Conservation (phyloP, 2,888 invertebrate species). For the Cosmia pyralina region DNA sequence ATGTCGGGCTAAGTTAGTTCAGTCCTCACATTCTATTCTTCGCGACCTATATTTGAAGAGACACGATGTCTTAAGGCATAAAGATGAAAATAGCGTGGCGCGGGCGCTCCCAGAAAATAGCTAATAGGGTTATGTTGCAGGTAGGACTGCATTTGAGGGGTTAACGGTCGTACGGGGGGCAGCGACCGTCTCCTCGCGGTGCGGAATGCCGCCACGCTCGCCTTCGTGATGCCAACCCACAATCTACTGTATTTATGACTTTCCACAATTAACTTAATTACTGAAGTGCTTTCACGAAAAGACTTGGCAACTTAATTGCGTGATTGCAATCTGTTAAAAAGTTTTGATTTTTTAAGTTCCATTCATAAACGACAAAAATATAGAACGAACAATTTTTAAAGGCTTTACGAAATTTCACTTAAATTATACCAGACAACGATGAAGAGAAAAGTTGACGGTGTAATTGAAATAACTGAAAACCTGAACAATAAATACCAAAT, state of each 20-base stretch:
- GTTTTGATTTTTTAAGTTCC: neutral
- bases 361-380: neutral
- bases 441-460: neutral
- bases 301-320: conserved; percentile 9
- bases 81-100: conserved; percentile 47
- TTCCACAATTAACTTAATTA: conserved; percentile 37
- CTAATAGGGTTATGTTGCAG: conserved; percentile 58
- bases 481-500: neutral
- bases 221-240: conserved; percentile 35
- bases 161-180: conserved; percentile 60
- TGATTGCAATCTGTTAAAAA: neutral
- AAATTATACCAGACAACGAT: neutral
- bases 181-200: conserved; percentile 41
- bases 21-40: conserved; percentile 37
- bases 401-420: too few species aligned
- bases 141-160: conserved; percentile 60
- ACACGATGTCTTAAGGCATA: conserved; percentile 38
- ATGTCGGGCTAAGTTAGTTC: conserved; percentile 16
- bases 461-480: neutral
- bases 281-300: conserved; percentile 23
- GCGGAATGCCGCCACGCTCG: conserved; percentile 32
- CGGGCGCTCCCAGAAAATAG: conserved; percentile 24
- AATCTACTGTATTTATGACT: conserved; percentile 29
- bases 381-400: too few species aligned
- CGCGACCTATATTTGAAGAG: conserved; percentile 50